These are phyloP conservation scores for Bujurquina vittata DNA, from an alignment of 2,113 vertebrate species.

Conservation along the genomic window DNA sequence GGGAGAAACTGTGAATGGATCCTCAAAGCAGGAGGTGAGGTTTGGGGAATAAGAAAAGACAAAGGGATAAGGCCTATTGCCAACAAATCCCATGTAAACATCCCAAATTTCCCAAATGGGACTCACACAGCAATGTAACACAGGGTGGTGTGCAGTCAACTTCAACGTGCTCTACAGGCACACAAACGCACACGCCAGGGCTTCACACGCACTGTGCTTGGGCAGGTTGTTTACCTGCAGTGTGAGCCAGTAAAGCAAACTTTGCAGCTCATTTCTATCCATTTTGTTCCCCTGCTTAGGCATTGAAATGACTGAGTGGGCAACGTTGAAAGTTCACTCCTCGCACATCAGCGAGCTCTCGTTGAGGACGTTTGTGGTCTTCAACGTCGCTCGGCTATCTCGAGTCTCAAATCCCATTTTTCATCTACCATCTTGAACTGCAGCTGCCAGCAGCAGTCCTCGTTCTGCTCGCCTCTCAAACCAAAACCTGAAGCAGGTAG, in stretches of 20 bases:
- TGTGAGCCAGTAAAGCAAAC: not conserved
- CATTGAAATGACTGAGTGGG: not conserved
- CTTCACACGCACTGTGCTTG: not conserved
- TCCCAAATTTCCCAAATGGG: not conserved
- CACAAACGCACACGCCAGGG: not conserved
- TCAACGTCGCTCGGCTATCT: not conserved
- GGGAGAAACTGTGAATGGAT: slow-evolving; percentile 3
- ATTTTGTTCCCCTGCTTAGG: not conserved
- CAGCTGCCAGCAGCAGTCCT: not conserved
- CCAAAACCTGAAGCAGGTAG: not conserved
- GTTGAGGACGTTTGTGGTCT: not conserved
- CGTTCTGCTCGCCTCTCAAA: not conserved
- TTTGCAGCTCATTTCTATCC: not conserved
- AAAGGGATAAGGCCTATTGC: slow-evolving; percentile 5
- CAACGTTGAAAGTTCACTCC: not conserved
- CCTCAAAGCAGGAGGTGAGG: not conserved
- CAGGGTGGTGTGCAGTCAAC: not conserved
- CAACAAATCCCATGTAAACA: slow-evolving; percentile 10
- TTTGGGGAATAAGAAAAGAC: slow-evolving; percentile 10
- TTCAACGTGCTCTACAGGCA: not conserved
- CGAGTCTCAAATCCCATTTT: not conserved
- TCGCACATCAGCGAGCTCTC: not conserved
- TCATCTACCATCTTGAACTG: not conserved
- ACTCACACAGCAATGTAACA: not conserved
- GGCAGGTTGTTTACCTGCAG: not conserved